Conservation (phyloP, 1,140 invertebrate genomes). For the Listronotus bonariensis region DNA sequence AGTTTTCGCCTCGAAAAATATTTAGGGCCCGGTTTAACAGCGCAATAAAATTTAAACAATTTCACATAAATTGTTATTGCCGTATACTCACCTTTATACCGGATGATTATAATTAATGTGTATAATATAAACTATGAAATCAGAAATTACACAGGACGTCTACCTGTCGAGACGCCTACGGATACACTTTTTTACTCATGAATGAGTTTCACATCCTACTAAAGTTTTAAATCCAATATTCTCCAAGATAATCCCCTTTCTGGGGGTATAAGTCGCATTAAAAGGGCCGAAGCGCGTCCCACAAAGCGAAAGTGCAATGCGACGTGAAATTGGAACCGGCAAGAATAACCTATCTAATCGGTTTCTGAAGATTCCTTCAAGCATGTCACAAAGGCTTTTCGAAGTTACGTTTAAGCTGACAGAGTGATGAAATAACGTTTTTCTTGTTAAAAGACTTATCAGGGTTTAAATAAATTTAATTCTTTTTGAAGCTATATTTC, state of each 20-base stretch:
- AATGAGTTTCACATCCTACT: constrained; percentile 15
- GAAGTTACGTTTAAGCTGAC: constrained; percentile 32
- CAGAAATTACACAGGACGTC: not conserved
- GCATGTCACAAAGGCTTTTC: constrained; percentile 36
- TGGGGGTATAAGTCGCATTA: constrained; percentile 33
- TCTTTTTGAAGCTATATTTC: not conserved
- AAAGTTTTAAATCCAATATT: constrained; percentile 43
- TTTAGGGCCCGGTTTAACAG: too few relatives aligned
- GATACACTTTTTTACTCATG: constrained; percentile 27
- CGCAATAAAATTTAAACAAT: too few relatives aligned
- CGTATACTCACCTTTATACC: too few relatives aligned
- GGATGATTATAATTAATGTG: too few relatives aligned
- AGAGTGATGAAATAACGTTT: constrained; percentile 35
- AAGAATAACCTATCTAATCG: constrained; percentile 49
- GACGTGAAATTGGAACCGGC: constrained; percentile 49
- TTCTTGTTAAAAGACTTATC: constrained; percentile 34
- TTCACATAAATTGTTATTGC: too few relatives aligned
- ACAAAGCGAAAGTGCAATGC: constrained; percentile 46
- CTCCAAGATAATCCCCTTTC: constrained; percentile 28
- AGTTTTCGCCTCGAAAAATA: too few relatives aligned
- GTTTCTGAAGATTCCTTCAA: constrained; percentile 38
- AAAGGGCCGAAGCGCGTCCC: constrained; percentile 35
- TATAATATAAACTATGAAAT: too few relatives aligned
- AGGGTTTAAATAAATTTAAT: constrained; percentile 18
- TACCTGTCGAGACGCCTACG: not conserved